These are phyloP conservation scores for Agriotes lineatus DNA, from an alignment of 2,888 invertebrate genomes.

Conservation along the genomic window DNA sequence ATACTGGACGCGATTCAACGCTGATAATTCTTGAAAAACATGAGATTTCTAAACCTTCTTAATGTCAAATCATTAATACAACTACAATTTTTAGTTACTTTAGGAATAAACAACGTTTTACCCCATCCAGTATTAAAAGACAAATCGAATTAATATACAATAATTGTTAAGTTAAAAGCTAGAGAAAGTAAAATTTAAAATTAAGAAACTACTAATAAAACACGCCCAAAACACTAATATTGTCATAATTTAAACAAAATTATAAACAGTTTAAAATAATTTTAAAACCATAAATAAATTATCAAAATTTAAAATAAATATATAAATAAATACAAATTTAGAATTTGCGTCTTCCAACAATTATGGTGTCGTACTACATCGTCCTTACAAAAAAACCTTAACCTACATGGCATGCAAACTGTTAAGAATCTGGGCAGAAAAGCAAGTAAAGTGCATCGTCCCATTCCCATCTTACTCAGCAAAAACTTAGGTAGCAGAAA, in stretches of 20 bases:
- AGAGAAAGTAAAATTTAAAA: constrained; percentile 52
- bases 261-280: constrained; percentile 58
- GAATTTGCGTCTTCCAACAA: constrained; percentile 56
- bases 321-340: constrained; percentile 57
- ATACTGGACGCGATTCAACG: no score
- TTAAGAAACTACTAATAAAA: constrained; percentile 56
- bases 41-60: no score
- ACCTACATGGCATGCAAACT: constrained; percentile 3
- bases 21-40: no score
- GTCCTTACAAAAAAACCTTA: constrained; percentile 16
- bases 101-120: background rate
- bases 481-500: constrained; percentile 13
- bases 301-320: constrained; percentile 53
- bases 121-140: background rate
- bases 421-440: background rate
- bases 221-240: constrained; percentile 59
- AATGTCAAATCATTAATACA: no score
- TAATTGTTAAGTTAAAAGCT: constrained; percentile 28
- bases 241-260: constrained; percentile 61
- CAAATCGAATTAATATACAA: constrained; percentile 29
- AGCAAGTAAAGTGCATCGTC: constrained; percentile 8
- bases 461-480: background rate
- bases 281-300: constrained; percentile 55
- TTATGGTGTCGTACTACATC: constrained; percentile 60
- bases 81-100: no score